A percentile compares a stretch with the other conserved stretches of the same genome.
Evolutionary conservation across 2,113 vertebrate species (phyloP).

Genomic region (Mormyrus lacerda): DNA sequence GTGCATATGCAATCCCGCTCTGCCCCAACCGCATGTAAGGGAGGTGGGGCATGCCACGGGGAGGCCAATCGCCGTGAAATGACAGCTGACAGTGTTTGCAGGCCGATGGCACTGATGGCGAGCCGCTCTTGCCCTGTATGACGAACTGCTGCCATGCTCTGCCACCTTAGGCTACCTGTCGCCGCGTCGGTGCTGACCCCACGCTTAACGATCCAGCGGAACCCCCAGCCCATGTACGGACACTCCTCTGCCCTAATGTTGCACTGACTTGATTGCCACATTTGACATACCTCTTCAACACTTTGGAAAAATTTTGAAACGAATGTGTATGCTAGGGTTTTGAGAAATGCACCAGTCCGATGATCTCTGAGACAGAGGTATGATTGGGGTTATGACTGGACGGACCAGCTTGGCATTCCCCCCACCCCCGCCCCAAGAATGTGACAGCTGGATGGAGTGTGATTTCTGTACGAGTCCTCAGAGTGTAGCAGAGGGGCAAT

Average conservation of each 20-base stretch:
- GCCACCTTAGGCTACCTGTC: not conserved
- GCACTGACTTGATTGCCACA: not conserved
- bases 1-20: not conserved
- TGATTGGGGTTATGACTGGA: not conserved
- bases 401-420: not conserved
- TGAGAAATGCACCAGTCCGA: not conserved
- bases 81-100: not conserved
- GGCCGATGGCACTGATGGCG: not conserved
- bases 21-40: not conserved
- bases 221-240: not conserved
- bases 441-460: constrained; percentile 1
- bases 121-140: not conserved
- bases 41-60: not conserved
- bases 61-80: not conserved
- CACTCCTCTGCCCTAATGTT: not conserved
- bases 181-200: not conserved
- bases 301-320: not conserved
- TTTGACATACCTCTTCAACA: not conserved
- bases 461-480: not conserved
- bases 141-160: not conserved
- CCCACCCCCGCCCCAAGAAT: not conserved
- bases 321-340: not conserved
- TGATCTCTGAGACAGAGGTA: not conserved
- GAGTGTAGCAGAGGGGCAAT: not conserved
- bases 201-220: not conserved